Percentiles rank a stretch among this genome's conserved stretches.
Conservation (phyloP, 2,113 vertebrate species). For the Phycodurus eques region DNA sequence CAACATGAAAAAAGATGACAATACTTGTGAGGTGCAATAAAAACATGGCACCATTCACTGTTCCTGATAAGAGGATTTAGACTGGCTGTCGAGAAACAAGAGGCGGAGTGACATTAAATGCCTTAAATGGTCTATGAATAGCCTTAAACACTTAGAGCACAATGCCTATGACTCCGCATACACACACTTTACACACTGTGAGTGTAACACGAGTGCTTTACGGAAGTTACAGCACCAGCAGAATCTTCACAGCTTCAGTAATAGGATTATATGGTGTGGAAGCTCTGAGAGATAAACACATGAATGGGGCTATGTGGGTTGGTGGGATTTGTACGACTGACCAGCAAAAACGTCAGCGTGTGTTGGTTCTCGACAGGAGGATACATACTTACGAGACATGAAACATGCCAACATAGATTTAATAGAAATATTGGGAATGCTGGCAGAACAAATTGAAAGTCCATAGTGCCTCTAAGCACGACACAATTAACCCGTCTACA, state of each 20-base stretch:
- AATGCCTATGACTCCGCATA: neutral
- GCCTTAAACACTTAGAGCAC: neutral
- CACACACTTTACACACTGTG: neutral
- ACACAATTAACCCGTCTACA: neutral
- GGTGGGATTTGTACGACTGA: slow-evolving; percentile 6
- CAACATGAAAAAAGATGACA: neutral
- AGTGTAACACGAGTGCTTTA: neutral
- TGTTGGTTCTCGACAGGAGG: neutral
- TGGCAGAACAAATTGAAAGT: neutral
- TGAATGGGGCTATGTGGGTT: neutral
- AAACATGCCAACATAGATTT: neutral
- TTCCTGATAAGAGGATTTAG: neutral
- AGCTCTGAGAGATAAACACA: neutral
- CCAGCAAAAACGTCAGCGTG: slow-evolving; percentile 4
- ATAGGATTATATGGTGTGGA: slow-evolving; percentile 8
- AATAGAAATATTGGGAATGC: neutral
- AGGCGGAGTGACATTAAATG: neutral
- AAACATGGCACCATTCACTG: neutral
- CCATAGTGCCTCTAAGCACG: neutral
- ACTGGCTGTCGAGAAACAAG: neutral
- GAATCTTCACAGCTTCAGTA: slow-evolving; percentile 4
- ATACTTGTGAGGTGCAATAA: neutral
- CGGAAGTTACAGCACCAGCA: neutral
- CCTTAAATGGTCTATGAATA: slow-evolving; percentile 1
- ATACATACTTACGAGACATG: neutral